Conservation (phyloP, 2,113 vertebrate genomes). For the Ammospiza caudacuta region DNA sequence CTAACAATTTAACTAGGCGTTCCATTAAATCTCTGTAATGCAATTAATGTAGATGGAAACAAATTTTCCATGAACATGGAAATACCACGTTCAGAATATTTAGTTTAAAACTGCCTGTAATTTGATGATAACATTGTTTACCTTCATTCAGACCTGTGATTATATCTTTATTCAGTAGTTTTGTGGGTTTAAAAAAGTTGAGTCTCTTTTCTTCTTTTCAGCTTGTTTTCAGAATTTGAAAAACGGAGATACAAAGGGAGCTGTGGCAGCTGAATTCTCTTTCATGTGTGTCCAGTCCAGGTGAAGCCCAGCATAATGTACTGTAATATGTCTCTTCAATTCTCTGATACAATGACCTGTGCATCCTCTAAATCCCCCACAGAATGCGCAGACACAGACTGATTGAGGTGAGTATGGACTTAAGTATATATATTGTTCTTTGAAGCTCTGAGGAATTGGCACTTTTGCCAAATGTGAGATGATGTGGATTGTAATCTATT, state of each 20-base stretch:
- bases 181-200: constrained; percentile 37
- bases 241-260: constrained; percentile 46
- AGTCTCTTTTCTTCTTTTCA: constrained; percentile 46
- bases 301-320: constrained; percentile 60
- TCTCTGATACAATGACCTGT: constrained; percentile 66
- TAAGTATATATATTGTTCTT: constrained; percentile 58
- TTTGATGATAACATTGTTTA: constrained; percentile 31
- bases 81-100: background rate
- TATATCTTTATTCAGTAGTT: constrained; percentile 20
- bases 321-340: constrained; percentile 58
- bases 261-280: constrained; percentile 63
- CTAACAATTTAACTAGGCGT: constrained; percentile 36
- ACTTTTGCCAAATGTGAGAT: constrained; percentile 44
- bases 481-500: constrained; percentile 49
- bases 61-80: background rate
- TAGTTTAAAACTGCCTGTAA: constrained; percentile 23
- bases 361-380: constrained; percentile 65
- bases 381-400: constrained; percentile 40
- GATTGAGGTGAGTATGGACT: constrained; percentile 56
- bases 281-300: constrained; percentile 64
- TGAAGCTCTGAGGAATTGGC: constrained; percentile 43
- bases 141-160: background rate
- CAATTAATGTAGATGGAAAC: constrained; percentile 46
- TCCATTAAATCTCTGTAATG: constrained; percentile 35
- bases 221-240: constrained; percentile 65